A percentile compares a stretch with the other conserved stretches of the same genome.
Evolutionary conservation across 30 jellyfish, hydroid and myxozoan species (phyloP).

Genomic region (Phacellophora camtschatica): DNA sequence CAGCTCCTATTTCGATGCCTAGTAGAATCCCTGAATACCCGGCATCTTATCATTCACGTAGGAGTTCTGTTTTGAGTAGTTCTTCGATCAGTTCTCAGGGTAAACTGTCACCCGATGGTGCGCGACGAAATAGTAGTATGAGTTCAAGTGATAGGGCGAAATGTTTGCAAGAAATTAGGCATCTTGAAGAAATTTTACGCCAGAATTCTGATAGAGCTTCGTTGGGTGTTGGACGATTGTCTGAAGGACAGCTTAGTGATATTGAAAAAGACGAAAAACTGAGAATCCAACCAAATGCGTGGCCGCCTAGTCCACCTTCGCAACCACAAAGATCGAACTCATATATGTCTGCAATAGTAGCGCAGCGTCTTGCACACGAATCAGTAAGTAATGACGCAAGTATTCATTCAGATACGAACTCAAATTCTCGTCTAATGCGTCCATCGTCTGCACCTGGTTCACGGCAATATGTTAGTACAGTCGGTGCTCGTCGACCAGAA

Average conservation of each 20-base stretch:
- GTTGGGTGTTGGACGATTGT: conserved; percentile 1
- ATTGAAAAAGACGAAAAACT: conserved; percentile 14
- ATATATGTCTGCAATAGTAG: conserved; percentile 68
- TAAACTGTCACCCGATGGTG: conserved; percentile 47
- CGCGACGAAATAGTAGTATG: conserved; percentile 26
- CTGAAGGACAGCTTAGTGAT: conserved; percentile 50
- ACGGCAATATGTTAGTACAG: conserved; percentile 39
- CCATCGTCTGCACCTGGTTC: conserved; percentile 86
- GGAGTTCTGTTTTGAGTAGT: conserved; percentile 69
- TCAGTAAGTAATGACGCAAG: conserved; percentile 41
- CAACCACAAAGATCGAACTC: conserved; percentile 76
- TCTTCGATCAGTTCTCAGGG: conserved; percentile 64
- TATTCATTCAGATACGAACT: not conserved
- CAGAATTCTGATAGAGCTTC: conserved; percentile 14
- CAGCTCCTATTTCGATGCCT: conserved; percentile 66
- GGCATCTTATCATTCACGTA: conserved; percentile 34
- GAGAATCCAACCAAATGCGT: not conserved
- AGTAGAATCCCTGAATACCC: conserved; percentile 45
- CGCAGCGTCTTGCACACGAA: conserved; percentile 46
- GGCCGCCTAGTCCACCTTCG: conserved; percentile 63
- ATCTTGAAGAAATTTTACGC: conserved; percentile 57
- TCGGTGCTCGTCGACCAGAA: conserved; percentile 68
- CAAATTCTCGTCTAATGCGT: conserved; percentile 4
- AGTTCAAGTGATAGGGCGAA: conserved; percentile 74
- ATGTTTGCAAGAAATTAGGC: conserved; percentile 56